Evolutionary conservation across 64 coral and sea anemone species (phyloP), one percentile per base, ranked within the genome.

Genomic region (Stylophora pistillata): DNA sequence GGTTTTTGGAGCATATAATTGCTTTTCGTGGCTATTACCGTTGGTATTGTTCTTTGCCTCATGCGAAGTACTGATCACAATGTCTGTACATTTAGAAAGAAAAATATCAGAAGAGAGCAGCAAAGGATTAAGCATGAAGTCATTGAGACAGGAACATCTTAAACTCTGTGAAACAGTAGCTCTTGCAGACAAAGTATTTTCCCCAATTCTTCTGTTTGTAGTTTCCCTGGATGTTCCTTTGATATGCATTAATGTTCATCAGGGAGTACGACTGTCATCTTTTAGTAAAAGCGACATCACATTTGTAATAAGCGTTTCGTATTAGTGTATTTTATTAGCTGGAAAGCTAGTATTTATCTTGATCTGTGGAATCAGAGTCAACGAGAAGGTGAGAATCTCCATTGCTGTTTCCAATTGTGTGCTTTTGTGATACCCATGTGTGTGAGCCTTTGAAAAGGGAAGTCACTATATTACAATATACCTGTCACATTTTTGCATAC

Each of bases 111-210:
- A 56, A 34, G 78, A 37, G 0, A 13, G 6, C 17, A 1, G 56
- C 4, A 9, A 57, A 15, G 29, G 9, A 12, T 17, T 34, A 29
- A 81, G 1, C 3, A 33, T 81, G 18, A 15, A 17, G 21, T 9
- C 29, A 10, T 4, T 81, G 11, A 16, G 78, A 21, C 26, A 63
- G 16, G 56, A 81, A 33, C 78, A 81, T 21, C 16, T 7, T 20
- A 81, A 62, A 18, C 78, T 81, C 11, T 81, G 78, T 37, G 78
- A 63, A 61, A 81, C 58, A 10, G 57, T 81, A 17, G 58, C 57
- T 57, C 31, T 81, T 4, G 78, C 78, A 33, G 78, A 81, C 57
- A 81, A 62, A 33, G 78, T 81, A 15, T 81, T 81, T 23, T 61
- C 78, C 18, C 78, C 78, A 21, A 3, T 81, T 18, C 23, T 81